phyloP scores from a whole-genome alignment of 2,113 vertebrate genomes.

The Ellobius talpinus region DNA sequence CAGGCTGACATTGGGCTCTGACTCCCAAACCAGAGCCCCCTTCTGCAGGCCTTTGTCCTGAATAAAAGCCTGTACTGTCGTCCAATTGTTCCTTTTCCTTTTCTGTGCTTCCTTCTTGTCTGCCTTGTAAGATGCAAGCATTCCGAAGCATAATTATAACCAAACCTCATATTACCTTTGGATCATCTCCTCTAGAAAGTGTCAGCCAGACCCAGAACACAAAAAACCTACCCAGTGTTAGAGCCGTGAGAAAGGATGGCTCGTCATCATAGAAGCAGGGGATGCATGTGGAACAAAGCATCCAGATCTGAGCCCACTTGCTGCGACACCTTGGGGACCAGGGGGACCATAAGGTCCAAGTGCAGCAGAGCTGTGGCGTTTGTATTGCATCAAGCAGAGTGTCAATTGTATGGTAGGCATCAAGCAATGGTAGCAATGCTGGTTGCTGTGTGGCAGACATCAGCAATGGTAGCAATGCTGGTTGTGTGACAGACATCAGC shows the following conservation, averaged over 20 bases:
- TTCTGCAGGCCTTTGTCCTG: not conserved
- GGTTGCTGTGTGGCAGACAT: too few relatives aligned
- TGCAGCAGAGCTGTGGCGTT: not conserved
- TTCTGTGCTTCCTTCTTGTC: not conserved
- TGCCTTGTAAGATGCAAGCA: not conserved
- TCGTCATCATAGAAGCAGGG: not conserved
- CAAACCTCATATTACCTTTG: too few relatives aligned
- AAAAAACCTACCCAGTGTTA: not conserved
- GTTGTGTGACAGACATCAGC: too few relatives aligned
- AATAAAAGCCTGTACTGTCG: not conserved
- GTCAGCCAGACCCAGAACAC: not conserved
- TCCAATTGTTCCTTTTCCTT: not conserved
- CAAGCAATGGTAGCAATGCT: not conserved
- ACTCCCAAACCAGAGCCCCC: not conserved
- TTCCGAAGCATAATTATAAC: too few relatives aligned
- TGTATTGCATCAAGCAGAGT: not conserved
- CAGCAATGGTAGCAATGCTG: too few relatives aligned
- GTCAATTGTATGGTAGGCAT: too few relatives aligned
- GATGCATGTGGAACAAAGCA: not conserved
- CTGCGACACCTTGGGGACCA: not conserved
- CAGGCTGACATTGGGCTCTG: not conserved
- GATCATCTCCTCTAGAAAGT: not conserved
- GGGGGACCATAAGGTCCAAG: not conserved
- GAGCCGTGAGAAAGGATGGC: not conserved
- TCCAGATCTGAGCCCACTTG: not conserved